Percentiles rank a stretch among this genome's conserved stretches.
phyloP scores from a whole-genome alignment of 2,888 invertebrate genomes.

The Hypsopygia costalis region DNA sequence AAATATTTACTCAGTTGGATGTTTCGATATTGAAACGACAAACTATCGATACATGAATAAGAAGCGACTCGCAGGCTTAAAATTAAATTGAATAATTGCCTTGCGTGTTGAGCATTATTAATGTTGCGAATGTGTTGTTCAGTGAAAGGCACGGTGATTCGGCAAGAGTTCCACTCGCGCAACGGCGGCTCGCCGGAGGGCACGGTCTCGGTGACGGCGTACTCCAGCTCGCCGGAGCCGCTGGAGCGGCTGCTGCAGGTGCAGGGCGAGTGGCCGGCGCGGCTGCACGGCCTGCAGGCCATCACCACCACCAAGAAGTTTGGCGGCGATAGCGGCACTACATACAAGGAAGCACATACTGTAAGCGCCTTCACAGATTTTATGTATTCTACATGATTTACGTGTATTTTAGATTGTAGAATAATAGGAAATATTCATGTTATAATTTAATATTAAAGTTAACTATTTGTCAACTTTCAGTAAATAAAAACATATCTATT shows the following conservation, averaged over 20 bases:
- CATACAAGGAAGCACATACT: slow-evolving; percentile 52
- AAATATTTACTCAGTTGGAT: slow-evolving; percentile 18
- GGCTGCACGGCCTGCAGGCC: slow-evolving; percentile 68
- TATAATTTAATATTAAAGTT: too few species aligned
- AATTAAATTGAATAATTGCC: not conserved
- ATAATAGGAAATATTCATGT: too few species aligned
- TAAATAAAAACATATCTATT: too few species aligned
- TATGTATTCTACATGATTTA: too few species aligned
- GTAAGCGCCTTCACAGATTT: too few species aligned
- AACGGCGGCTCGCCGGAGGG: slow-evolving; percentile 86
- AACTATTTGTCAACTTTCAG: too few species aligned
- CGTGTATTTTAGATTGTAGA: too few species aligned
- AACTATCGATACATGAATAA: not conserved
- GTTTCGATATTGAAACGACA: not conserved
- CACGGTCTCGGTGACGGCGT: slow-evolving; percentile 85
- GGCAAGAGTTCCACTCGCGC: slow-evolving; percentile 84
- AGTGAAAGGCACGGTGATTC: slow-evolving; percentile 88
- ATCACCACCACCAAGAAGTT: slow-evolving; percentile 72
- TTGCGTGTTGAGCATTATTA: slow-evolving; percentile 15
- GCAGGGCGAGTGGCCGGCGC: slow-evolving; percentile 58
- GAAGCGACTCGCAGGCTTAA: not conserved
- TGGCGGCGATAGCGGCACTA: slow-evolving; percentile 63
- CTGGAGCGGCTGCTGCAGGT: slow-evolving; percentile 58
- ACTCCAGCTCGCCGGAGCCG: slow-evolving; percentile 83
- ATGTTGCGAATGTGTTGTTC: slow-evolving; percentile 25